Evolutionary conservation across 2,888 invertebrate genomes (phyloP), one percentile per base, ranked within the genome.

Genomic region (Papilio gigon): DNA sequence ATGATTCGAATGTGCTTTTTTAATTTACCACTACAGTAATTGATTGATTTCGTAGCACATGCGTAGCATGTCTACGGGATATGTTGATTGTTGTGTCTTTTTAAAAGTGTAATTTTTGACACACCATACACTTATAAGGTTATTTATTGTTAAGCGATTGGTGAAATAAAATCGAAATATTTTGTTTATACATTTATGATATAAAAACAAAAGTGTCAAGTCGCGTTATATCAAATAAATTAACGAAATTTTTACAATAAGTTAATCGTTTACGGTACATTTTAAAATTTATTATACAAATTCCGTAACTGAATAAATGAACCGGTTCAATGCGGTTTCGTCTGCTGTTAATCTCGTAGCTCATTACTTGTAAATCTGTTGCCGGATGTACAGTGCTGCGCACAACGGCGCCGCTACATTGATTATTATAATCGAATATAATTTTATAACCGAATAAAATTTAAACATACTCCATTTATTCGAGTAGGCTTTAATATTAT

Each of bases 311-410:
- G n/a, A 53, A 27, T 40, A 30, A 65, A 40, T 27, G 65, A 65
- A 65, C 20, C 44, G 44, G 33, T 44, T 58, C 33, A 65, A 30
- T 58, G 65, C 30, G 65, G 65, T 65, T 44, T 58, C 42, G 58
- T 65, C 33, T 35, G 42, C 8, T 58, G 58, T 65, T 56, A 65
- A 65, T 44, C 22, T 20, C 33, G 27, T n/a, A 58, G 58, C 65
- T 65, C 58, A 56, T 65, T 65, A 65, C 17, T 58, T 56, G 22
- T 50, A 53, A 65, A 65, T 65, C 56, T 30, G 42, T 65, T 17
- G 42, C 20, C 42, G 27, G 65, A 40, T 22, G 40, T 30, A 37
- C 30, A 33, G 63, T 35, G 35, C 30, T 35, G 63, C 22, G 35
- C 47, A 40, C 12, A 40, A 12, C 30, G 40, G 3, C 50, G n/a